These are phyloP conservation scores for Mormyrus proboscirostris DNA, from an alignment of 2,797 vertebrate species.

Conservation along the genomic window DNA sequence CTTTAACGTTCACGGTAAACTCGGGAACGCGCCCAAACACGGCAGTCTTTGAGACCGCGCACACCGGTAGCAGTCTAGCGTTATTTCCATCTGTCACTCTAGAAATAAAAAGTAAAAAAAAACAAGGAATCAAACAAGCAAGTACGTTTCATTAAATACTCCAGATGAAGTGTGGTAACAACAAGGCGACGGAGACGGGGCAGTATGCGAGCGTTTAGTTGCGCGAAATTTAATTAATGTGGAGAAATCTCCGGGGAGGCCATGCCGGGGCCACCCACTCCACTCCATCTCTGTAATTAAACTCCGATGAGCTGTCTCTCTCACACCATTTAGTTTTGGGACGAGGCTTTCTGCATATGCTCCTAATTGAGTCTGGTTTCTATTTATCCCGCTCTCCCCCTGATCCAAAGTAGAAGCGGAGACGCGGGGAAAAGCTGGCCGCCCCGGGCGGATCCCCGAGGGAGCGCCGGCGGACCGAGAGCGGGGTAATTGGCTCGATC, in stretches of 20 bases:
- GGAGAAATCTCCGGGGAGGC: slow-evolving; percentile 69
- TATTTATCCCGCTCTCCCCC: slow-evolving; percentile 42
- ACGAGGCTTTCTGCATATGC: slow-evolving; percentile 46
- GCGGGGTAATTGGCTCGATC: slow-evolving; percentile 54
- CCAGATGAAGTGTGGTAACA: slow-evolving; percentile 44
- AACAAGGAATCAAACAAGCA: slow-evolving; percentile 26
- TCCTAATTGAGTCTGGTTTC: slow-evolving; percentile 52
- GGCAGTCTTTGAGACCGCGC: slow-evolving; percentile 36
- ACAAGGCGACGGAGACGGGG: slow-evolving; percentile 56
- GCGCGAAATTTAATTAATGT: slow-evolving; percentile 73
- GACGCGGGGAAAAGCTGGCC: background rate
- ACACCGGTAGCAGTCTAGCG: slow-evolving; percentile 37
- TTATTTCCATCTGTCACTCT: slow-evolving; percentile 38
- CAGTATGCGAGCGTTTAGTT: slow-evolving; percentile 63
- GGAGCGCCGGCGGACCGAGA: slow-evolving; percentile 31
- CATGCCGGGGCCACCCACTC: slow-evolving; percentile 32
- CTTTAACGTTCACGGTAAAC: background rate
- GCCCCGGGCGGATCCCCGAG: slow-evolving; percentile 21
- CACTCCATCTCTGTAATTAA: slow-evolving; percentile 18
- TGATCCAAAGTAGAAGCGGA: background rate
- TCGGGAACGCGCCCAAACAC: slow-evolving; percentile 19
- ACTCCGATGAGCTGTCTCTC: slow-evolving; percentile 12
- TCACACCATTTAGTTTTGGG: slow-evolving; percentile 48
- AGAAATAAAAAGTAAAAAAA: slow-evolving; percentile 33
- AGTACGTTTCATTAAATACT: slow-evolving; percentile 39